phyloP scores from a whole-genome alignment of 2,888 invertebrate species.

The Drosophila meridionalis region DNA sequence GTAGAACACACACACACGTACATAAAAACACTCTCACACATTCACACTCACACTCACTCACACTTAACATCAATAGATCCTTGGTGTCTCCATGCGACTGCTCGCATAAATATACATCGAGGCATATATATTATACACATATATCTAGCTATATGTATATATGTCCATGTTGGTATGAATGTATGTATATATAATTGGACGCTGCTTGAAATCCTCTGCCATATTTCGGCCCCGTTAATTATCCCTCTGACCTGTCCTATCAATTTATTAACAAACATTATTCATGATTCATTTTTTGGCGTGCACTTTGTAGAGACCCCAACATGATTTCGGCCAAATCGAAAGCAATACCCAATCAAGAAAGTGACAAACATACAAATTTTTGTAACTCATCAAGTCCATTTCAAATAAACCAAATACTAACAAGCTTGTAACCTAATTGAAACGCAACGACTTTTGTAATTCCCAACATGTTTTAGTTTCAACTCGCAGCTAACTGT shows the following conservation, averaged over 20 bases:
- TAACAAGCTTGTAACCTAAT: not conserved
- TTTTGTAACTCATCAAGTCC: not conserved
- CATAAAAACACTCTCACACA: not conserved
- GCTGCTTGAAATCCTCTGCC: not conserved
- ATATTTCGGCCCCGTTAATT: not conserved
- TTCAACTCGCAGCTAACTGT: not conserved
- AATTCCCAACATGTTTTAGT: not conserved
- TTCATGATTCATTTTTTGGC: not conserved
- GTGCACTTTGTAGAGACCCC: not conserved
- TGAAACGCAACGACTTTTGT: not conserved
- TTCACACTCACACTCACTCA: not conserved
- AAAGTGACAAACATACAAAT: not conserved
- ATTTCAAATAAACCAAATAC: slow-evolving; percentile 12
- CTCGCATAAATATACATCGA: not conserved
- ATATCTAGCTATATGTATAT: too few species aligned
- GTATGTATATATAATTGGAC: not conserved
- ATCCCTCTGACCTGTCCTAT: not conserved
- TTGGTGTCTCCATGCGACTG: not conserved
- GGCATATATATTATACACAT: too few species aligned
- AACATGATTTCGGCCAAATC: not conserved
- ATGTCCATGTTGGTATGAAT: not conserved
- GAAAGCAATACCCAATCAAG: not conserved
- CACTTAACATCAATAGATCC: not conserved
- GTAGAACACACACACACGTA: not conserved
- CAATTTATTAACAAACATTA: not conserved